These are phyloP conservation scores for Heliopora coerulea DNA, from an alignment of 92 coral and sea anemone genomes.

Conservation along the genomic window DNA sequence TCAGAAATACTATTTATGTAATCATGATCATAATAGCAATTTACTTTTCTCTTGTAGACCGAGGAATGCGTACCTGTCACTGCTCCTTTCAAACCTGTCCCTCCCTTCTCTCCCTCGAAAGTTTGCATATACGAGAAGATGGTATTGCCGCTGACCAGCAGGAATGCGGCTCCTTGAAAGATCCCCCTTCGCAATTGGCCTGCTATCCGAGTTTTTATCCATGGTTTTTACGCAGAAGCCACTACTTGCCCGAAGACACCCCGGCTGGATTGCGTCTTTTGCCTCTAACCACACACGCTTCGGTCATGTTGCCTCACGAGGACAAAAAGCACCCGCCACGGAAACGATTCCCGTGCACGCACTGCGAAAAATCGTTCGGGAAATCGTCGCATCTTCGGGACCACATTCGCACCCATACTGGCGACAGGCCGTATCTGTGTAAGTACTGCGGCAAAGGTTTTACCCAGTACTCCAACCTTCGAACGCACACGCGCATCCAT, in stretches of 20 bases:
- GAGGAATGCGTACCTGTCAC: constrained; percentile 87
- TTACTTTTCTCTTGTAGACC: constrained; percentile 63
- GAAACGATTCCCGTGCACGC: constrained; percentile 96
- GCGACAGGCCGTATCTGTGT: constrained; percentile 95
- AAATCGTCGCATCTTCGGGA: constrained; percentile 99
- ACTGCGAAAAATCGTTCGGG: constrained; percentile 97
- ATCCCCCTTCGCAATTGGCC: constrained; percentile 29
- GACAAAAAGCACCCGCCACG: constrained; percentile 72
- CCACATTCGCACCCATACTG: constrained; percentile 98
- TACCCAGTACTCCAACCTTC: constrained; percentile 94
- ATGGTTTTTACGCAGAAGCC: constrained; percentile 13
- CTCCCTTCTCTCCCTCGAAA: constrained; percentile 62
- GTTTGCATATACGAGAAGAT: constrained; percentile 59
- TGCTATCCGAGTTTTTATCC: constrained; percentile 54
- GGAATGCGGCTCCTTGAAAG: background rate
- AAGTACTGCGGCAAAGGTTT: constrained; percentile 94
- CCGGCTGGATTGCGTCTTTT: constrained; percentile 38
- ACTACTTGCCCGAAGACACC: constrained; percentile 10
- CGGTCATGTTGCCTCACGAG: constrained; percentile 54
- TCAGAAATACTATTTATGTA: too few relatives aligned
- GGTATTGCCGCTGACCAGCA: constrained; percentile 33
- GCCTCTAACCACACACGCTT: constrained; percentile 63
- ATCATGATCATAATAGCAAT: constrained; percentile 38
- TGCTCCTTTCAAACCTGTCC: constrained; percentile 76
- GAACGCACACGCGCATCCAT: constrained; percentile 97